Conservation (phyloP, 2,888 invertebrate species). For the Thecocarcelia acutangulata region DNA sequence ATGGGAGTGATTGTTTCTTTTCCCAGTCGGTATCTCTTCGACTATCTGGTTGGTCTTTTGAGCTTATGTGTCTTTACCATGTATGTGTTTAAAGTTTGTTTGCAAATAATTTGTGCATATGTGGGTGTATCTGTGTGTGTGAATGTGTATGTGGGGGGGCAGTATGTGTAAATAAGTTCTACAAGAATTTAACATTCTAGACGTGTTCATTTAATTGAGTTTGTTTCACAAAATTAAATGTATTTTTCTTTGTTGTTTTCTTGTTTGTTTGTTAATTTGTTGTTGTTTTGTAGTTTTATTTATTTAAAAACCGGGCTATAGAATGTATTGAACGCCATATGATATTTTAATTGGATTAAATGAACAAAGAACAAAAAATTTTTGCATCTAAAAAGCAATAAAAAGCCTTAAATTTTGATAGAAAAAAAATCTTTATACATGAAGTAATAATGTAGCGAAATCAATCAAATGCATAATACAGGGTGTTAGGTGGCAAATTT, state of each 20-base stretch:
- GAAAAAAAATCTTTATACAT: no score
- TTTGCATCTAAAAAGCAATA: constrained; percentile 11
- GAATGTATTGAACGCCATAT: constrained; percentile 44
- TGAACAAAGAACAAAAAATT: constrained; percentile 11
- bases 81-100: background rate
- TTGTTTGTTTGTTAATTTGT: background rate
- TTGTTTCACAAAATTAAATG: constrained; percentile 38
- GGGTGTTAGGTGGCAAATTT: no score
- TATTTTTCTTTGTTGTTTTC: constrained; percentile 11
- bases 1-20: background rate
- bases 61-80: background rate
- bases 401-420: background rate
- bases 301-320: constrained; percentile 12
- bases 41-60: background rate
- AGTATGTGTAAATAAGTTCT: background rate
- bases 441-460: no score
- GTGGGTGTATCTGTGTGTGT: background rate
- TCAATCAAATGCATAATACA: no score
- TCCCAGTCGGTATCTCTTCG: background rate
- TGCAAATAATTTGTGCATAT: background rate
- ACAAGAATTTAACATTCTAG: constrained; percentile 27
- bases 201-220: constrained; percentile 63
- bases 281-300: background rate
- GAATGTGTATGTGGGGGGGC: constrained; percentile 1
- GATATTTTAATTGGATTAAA: constrained; percentile 63